Evolutionary conservation across 1,140 invertebrate species (phyloP), one percentile per base, ranked within the genome.

Genomic region (Periplaneta americana): DNA sequence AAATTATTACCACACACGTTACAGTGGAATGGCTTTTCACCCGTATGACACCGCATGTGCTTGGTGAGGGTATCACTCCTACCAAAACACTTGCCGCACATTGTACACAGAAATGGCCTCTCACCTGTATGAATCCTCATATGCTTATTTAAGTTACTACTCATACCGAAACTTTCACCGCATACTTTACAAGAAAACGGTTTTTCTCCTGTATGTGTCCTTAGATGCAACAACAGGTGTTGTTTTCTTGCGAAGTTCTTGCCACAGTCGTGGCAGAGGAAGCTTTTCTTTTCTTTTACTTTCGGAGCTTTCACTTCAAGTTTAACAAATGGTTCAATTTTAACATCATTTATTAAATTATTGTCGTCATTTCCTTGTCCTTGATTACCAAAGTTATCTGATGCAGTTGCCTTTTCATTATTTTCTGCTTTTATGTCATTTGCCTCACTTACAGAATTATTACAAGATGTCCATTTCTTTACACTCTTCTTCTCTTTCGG

Each of bases 11-110:
- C 85, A 84, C 88, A 88, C 66, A 88, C 86, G 31, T 85, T 85
- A 85, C 88, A 89, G 75, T 87, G 86, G 80, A 87, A 87, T 13
- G 86, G 87, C 88, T 91, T 91, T 87, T 92, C 91, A 85, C 91
- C 90, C 34, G 90, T 89, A 83, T 91, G 91, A 1, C 86, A 86
- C 0, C 90, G 86, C 5, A 87, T 85, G 82, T 92, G 91, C 35
- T 28, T 57, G 18, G 22, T 80, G 6, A 80, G 28, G 22, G 35
- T 35, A 34, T 39, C 37, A 34, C 57, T 80, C 33, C 18, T 39
- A 5, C 37, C 32, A 37, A 82, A 82, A 13, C 75, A 15, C 31
- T 82, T 80, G 3, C 36, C 35, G 32, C 82, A 82, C 22, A 77
- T n/a, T 0, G 28, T 74, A 80, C 82, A 82, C 4, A 32, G 36